Conservation (phyloP, 1,140 invertebrate species). For the Apis mellifera region Amel_HAv3.1 CM009936.2:17441001-17441500, state of each 20-base stretch:
- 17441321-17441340: conserved; percentile 77
- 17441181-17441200: conserved; percentile 71
- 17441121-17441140: too few relatives aligned
- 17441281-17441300: conserved; percentile 81
- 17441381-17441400: conserved; percentile 53
- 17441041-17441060: conserved; percentile 57
- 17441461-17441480: too few relatives aligned
- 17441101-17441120: too few relatives aligned
- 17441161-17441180: too few relatives aligned
- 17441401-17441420: conserved; percentile 20
- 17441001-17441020: conserved; percentile 66
- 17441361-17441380: conserved; percentile 74
- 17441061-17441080: neutral
- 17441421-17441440: too few relatives aligned
- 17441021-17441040: conserved; percentile 66
- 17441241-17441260: conserved; percentile 69
- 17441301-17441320: conserved; percentile 79
- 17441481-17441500: too few relatives aligned
- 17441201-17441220: conserved; percentile 73
- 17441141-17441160: too few relatives aligned
- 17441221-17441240: conserved; percentile 79
- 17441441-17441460: too few relatives aligned
- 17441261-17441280: conserved; percentile 77
- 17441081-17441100: too few relatives aligned
- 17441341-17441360: conserved; percentile 81